Evolutionary conservation across 2,797 vertebrate species (phyloP).

Genomic region (Sebastes matsubarae): DNA sequence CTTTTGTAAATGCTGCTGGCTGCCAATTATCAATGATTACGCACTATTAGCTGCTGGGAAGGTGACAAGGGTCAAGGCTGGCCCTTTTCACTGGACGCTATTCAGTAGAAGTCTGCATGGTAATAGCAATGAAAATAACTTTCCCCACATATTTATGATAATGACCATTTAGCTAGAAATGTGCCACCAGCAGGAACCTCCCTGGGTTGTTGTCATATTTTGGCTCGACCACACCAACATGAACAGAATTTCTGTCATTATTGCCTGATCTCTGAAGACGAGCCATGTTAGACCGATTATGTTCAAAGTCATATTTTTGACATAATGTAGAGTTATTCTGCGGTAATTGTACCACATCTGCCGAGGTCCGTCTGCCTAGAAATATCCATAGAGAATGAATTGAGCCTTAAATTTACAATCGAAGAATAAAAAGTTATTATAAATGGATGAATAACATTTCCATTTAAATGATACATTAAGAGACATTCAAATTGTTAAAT

Average conservation of each 20-base stretch:
- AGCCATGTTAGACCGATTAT: neutral
- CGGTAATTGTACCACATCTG: neutral
- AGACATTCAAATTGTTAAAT: neutral
- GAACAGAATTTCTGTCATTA: neutral
- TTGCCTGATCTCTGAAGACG: neutral
- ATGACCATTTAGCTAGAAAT: conserved; percentile 39
- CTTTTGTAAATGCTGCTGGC: conserved; percentile 74
- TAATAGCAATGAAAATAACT: conserved; percentile 18
- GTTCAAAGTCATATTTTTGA: neutral
- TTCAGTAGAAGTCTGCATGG: conserved; percentile 17
- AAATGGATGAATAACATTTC: neutral
- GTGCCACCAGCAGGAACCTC: conserved; percentile 26
- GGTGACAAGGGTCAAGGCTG: conserved; percentile 62
- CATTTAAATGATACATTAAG: conserved; percentile 23
- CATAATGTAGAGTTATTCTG: neutral
- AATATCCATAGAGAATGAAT: neutral
- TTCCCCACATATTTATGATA: conserved; percentile 28
- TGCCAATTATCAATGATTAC: conserved; percentile 79
- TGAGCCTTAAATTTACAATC: neutral
- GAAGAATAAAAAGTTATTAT: conserved; percentile 2
- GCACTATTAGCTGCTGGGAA: conserved; percentile 66
- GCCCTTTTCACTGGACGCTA: conserved; percentile 33
- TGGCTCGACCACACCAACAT: neutral
- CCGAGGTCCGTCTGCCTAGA: neutral
- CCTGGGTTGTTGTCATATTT: neutral